Base-by-base conservation (phyloP, 92 coral and sea anemone species). In the Bergia puertoricense region DNA sequence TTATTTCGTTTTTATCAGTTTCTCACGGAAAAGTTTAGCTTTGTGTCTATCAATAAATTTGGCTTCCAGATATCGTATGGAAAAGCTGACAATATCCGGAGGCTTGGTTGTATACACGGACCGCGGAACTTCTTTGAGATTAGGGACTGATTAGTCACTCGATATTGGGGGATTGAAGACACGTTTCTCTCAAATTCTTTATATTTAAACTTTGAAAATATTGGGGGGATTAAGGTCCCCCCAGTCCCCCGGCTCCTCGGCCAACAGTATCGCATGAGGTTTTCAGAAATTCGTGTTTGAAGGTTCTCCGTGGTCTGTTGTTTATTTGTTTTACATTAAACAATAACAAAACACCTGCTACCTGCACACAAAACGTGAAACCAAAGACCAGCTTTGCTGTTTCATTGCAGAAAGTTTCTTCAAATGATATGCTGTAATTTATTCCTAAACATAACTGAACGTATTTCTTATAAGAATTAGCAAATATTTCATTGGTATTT, bases 311-410 rank as follows among this genome's bases (percentile, higher is more conserved):
- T 71, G 38, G 79, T 23, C 14, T 42, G 45, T 22, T 84, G 68
- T 84, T 84, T 46, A 46, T n/a, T 36, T 84, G 42, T 71, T 46
- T 44, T 43, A 73, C 79, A 84, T 43, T 43, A 62, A 80, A 71
- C 87, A 83, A 8, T 11, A 83, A 43, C 78, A 15, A 84, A 72
- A 71, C 87, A 84, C 87, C 87, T 84, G 87, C 87, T 71, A 84
- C 66, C 18, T 51, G 62, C 39, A 82, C 44, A 51, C 78, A 22
- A 36, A 51, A 45, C 23, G 3, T 45, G 67, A 23, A 45, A 72
- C 87, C 43, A 84, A 71, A 84, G 85, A 36, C 62, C 45, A 56
- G 40, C 4, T 40, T 79, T 8, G 42, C 68, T 13, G 65, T 43
- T 46, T n/a, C 30, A 50, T n/a, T 56, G 6, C 56, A 45, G 13